Conservation (phyloP, 1,140 invertebrate genomes). For the Phenacoccus solenopsis region DNA sequence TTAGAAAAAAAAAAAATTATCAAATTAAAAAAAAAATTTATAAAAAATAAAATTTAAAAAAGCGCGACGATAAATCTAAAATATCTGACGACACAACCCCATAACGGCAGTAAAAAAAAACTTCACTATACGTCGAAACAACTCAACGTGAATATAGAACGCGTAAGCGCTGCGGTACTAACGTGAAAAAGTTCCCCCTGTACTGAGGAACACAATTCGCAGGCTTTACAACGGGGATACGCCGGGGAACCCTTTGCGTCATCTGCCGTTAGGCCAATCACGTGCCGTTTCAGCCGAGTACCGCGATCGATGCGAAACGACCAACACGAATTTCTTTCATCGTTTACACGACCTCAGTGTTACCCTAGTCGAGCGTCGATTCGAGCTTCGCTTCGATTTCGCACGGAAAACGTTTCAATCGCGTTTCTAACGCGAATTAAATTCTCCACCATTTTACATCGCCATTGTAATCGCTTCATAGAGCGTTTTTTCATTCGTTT, state of each 20-base stretch:
- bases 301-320: neutral
- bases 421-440: too few species aligned
- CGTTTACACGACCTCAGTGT: neutral
- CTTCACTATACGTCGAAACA: neutral
- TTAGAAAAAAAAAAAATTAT: neutral
- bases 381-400: too few species aligned
- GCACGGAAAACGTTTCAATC: too few species aligned
- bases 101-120: constrained; percentile 11
- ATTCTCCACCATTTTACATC: too few species aligned
- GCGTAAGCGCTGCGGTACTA: constrained; percentile 7
- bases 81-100: neutral
- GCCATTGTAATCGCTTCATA: too few species aligned
- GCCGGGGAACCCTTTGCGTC: constrained; percentile 8
- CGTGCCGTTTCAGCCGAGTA: neutral
- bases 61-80: neutral
- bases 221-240: neutral
- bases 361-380: neutral
- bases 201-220: neutral
- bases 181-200: constrained; percentile 7
- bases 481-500: too few species aligned
- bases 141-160: constrained; percentile 7
- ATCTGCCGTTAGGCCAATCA: neutral
- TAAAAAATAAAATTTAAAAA: neutral
- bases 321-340: neutral
- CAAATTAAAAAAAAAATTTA: neutral